A percentile compares a stretch with the other conserved stretches of the same genome.
Conservation (phyloP, 1,140 invertebrate genomes). For the Acromyrmex echinatior region DNA sequence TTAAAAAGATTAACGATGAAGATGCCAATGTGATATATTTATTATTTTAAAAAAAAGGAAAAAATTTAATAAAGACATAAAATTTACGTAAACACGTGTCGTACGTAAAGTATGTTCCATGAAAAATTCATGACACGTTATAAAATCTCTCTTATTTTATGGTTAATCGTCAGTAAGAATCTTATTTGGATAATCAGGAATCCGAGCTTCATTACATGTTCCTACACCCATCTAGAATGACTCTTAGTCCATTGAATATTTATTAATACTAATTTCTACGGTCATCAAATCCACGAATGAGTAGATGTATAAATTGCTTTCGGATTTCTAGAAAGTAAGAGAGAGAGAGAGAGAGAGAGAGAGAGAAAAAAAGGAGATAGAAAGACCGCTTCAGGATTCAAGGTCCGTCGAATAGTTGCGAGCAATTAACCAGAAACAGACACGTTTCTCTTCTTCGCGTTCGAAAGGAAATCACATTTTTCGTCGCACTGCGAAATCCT, state of each 20-base stretch:
- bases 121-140: constrained; percentile 26
- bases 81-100: constrained; percentile 20
- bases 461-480: constrained; percentile 16
- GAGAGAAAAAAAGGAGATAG: not conserved
- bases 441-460: not conserved
- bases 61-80: constrained; percentile 20
- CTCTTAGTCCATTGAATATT: constrained; percentile 47
- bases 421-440: constrained; percentile 14
- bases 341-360: not conserved
- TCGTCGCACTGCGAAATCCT: constrained; percentile 1
- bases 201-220: not conserved
- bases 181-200: constrained; percentile 13
- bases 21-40: not conserved
- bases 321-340: constrained; percentile 2
- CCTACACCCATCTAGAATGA: constrained; percentile 14
- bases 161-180: constrained; percentile 12
- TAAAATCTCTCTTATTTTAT: not conserved
- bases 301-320: constrained; percentile 9
- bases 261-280: constrained; percentile 56
- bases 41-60: not conserved
- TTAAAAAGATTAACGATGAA: not conserved
- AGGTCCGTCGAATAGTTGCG: not conserved
- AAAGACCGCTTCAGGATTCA: constrained; percentile 10
- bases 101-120: not conserved
- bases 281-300: constrained; percentile 17